Evolutionary conservation across 2,888 invertebrate genomes (phyloP).

Genomic region (Phalera bucephala): DNA sequence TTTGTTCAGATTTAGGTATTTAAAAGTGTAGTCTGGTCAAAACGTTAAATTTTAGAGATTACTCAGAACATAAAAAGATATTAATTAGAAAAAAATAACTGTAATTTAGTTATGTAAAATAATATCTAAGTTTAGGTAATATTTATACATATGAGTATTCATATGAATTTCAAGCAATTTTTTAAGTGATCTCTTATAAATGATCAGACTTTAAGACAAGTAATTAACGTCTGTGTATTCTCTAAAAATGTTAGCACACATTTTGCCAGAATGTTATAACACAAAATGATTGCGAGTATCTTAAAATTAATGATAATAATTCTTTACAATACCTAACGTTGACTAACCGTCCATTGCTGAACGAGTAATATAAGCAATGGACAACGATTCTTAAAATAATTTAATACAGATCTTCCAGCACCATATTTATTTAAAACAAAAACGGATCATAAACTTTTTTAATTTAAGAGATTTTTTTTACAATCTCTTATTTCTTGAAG

Average conservation of each 20-base stretch:
- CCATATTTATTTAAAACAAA: conserved; percentile 54
- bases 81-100: too few species aligned
- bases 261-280: too few species aligned
- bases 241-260: too few species aligned
- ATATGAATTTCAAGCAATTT: too few species aligned
- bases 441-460: conserved; percentile 46
- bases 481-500: conserved; percentile 32
- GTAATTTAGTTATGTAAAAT: too few species aligned
- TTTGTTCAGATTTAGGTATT: conserved; percentile 23
- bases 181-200: too few species aligned
- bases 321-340: conserved; percentile 46
- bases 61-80: conserved; percentile 11
- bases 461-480: conserved; percentile 32
- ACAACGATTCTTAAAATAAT: conserved; percentile 49
- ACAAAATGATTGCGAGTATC: conserved; percentile 46
- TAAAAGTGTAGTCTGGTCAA: too few species aligned
- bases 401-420: conserved; percentile 77
- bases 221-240: too few species aligned
- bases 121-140: too few species aligned
- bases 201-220: too few species aligned
- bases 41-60: too few species aligned
- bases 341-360: conserved; percentile 47
- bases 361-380: conserved; percentile 37
- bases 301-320: conserved; percentile 47
- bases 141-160: too few species aligned